These are phyloP conservation scores for Callosobruchus maculatus DNA, from an alignment of 2,888 invertebrate genomes.

Conservation along the genomic window DNA sequence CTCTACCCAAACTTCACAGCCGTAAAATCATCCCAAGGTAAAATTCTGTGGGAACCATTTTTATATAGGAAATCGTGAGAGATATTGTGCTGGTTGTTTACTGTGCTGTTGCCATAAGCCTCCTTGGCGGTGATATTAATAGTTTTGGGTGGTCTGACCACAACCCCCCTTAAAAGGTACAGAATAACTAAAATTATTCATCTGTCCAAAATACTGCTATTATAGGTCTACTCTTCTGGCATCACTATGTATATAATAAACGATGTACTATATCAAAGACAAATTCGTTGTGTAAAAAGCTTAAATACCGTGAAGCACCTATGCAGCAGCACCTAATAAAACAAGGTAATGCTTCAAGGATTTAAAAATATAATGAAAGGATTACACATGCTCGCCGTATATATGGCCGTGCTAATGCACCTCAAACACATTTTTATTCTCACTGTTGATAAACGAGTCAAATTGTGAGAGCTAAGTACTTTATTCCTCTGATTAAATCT, in stretches of 20 bases:
- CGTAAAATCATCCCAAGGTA: too few species aligned
- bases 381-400: not conserved
- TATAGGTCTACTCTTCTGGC: too few species aligned
- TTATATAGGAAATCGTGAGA: too few species aligned
- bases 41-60: too few species aligned
- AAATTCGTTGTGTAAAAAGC: not conserved
- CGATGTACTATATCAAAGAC: not conserved
- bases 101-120: too few species aligned
- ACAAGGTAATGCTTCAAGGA: not conserved
- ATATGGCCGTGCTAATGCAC: not conserved
- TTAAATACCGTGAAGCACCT: not conserved
- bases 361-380: not conserved
- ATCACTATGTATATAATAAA: not conserved
- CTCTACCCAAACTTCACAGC: too few species aligned
- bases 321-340: not conserved
- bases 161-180: too few species aligned
- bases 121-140: too few species aligned
- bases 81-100: too few species aligned
- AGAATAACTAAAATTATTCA: too few species aligned
- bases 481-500: not conserved
- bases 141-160: too few species aligned
- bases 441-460: not conserved
- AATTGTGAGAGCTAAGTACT: not conserved
- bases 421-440: not conserved
- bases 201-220: too few species aligned